phyloP scores from a whole-genome alignment of 2,797 vertebrate species.

The Delichon dasypus region DNA sequence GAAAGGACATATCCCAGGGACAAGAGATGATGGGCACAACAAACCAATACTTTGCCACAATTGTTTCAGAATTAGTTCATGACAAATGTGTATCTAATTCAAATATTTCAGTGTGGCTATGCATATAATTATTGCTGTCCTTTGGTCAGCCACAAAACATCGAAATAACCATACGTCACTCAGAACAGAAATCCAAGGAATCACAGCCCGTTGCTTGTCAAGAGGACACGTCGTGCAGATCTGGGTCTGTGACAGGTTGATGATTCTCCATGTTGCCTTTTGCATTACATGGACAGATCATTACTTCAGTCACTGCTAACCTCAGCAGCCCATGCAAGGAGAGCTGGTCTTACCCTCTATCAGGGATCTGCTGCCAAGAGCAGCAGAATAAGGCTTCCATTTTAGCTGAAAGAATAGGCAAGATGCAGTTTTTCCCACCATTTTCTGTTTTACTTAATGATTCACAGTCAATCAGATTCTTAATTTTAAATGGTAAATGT shows the following conservation, averaged over 20 bases:
- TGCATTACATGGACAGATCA: neutral
- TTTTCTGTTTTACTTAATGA: neutral
- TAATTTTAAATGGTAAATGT: neutral
- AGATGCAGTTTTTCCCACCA: neutral
- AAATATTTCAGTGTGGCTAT: neutral
- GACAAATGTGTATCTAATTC: neutral
- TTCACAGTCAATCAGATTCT: neutral
- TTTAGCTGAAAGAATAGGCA: neutral
- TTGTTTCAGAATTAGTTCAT: neutral
- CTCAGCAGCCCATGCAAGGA: neutral
- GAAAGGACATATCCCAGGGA: neutral
- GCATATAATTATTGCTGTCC: neutral
- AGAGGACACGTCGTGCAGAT: neutral
- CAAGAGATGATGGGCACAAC: neutral
- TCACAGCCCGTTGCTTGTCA: neutral
- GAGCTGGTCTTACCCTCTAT: neutral
- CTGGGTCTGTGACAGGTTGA: neutral
- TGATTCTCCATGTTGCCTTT: neutral
- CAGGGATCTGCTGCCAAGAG: neutral
- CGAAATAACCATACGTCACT: neutral
- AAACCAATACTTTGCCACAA: neutral
- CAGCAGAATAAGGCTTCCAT: neutral
- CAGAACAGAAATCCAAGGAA: neutral
- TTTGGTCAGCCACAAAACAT: neutral
- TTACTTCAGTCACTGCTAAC: neutral